Base-by-base conservation (phyloP, 2,888 invertebrate species). In the Perizoma affinitatum region DNA sequence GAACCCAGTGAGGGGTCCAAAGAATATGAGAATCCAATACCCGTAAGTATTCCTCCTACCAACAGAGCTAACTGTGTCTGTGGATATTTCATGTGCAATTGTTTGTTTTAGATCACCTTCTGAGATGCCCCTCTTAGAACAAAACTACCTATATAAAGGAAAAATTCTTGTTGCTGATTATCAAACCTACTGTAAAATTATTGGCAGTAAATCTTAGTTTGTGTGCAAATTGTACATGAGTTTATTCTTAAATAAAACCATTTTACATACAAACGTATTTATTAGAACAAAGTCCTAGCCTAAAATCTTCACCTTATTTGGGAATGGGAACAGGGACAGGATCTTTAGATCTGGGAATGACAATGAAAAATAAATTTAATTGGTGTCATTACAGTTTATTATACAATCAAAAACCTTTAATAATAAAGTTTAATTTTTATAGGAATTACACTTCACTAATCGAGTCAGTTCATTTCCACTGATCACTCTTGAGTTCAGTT, bases 1-100 rank as follows among this genome's bases (percentile, higher is more conserved):
- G 96, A 95, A 95, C 84, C 96, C 96, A 56, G 94, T 96, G 0
- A 93, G 93, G 70, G 95, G 94, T 2, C 91, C 92, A 11, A 92
- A 91, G 69, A 87, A 84, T 68, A 87, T 85, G 84, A 89, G 74
- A 68, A 75, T 90, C 54, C 77, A 83, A 67, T 92, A 90, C 73
- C 92, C 90, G 92, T 93, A 73, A 80, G 92, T 82, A 54, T 55
- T 42, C 34, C 11, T 34, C 34, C 34, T 7, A 11, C 11, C 22
- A 22, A 22, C 3, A 22, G 22, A 22, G 22, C 22, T 2, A 22
- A 22, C 22, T 22, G 22, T 22, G n/a, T 22, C 1, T 22, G 22
- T 22, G 22, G 38, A 38, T 34, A 10, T 50, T 8, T 11, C 11
- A 41, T 45, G 7, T 33, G 35, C 3, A 44, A 10, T 44, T 44